phyloP scores from a whole-genome alignment of 2,888 invertebrate species.

The Dyspetes luteomarginatus region DNA sequence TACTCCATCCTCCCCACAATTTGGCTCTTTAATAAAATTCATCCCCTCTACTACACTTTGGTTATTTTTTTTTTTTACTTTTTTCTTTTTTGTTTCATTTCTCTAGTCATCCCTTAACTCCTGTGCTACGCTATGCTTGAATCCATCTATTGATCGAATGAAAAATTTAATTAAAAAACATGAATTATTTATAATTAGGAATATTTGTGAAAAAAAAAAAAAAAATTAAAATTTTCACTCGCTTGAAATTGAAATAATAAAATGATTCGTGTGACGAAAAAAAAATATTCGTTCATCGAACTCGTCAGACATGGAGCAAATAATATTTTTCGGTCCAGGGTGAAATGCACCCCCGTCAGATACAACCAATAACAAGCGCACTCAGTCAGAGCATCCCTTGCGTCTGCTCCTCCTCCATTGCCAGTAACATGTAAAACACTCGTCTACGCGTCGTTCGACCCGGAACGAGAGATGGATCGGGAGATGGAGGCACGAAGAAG shows the following conservation, averaged over 20 bases:
- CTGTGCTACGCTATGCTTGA: too few species aligned
- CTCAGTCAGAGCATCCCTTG: neutral
- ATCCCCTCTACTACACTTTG: too few species aligned
- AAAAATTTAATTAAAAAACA: too few species aligned
- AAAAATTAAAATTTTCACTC: too few species aligned
- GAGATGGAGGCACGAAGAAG: conserved; percentile 29
- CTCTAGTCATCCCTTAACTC: too few species aligned
- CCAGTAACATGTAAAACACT: conserved; percentile 56
- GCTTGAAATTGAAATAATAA: too few species aligned
- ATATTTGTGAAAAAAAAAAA: too few species aligned
- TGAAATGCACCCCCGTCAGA: conserved; percentile 44
- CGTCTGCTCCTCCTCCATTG: neutral
- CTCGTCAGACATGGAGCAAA: conserved; percentile 51
- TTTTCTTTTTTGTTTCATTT: too few species aligned
- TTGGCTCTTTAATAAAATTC: conserved; percentile 11
- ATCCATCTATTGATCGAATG: too few species aligned
- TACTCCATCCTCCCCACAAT: conserved; percentile 6
- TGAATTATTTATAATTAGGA: too few species aligned
- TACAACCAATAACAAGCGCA: conserved; percentile 43
- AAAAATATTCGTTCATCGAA: conserved; percentile 48
- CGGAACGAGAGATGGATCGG: conserved; percentile 41
- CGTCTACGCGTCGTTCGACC: conserved; percentile 50
- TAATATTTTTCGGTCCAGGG: conserved; percentile 59
- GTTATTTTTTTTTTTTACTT: too few species aligned
- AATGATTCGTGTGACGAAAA: neutral